Base-by-base conservation (phyloP, 2,113 vertebrate species). In the Ctenodactylus gundi region DNA sequence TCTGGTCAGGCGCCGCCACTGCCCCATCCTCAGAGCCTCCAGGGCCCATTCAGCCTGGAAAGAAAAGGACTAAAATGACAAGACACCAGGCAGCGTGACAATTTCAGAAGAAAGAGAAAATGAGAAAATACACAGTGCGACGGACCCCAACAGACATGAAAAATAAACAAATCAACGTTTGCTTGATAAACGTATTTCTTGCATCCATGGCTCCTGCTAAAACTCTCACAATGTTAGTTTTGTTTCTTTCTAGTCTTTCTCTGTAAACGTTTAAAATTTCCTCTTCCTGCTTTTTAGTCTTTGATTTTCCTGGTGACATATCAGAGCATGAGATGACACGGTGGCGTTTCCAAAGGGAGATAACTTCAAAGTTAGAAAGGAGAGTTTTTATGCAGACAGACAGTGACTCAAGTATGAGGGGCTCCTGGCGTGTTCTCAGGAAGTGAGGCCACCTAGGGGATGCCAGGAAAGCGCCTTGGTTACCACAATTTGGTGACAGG, bases 1-100 rank as follows among this genome's bases (percentile, higher is more conserved):
- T 34, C 44, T 15, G 1, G 8, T 12, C 0, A 1, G 11, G 5
- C 29, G 0, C 17, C 8, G 1, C 44, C 20, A 13, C 55, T 1
- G 7, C 14, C 34, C 31, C 0, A 2, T 1, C 39, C 77, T 27
- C 46, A 2, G 36, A 36, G n/a, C n/a, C 7, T 27, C 14, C 14
- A 72, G 49, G 27, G n/a, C 70, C 15, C 7, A 29, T 8, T 4
- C 0, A 0, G 27, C 11, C 9, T 1, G 75, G 21, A 34, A 44
- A 11, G 39, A 7, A n/a, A 4, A 25, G 2, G 31, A 70, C 44
- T 21, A 18, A 34, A 25, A 31, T 25, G 29, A 29, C 46, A 34
- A 4, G 41, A 15, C 3, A 0, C 8, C 1, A 23, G 23, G 27
- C 6, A 70, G 31, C 3, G 6, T 7, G 15, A 4, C 11, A 2